These are phyloP conservation scores for Ridgeia piscesae DNA, from an alignment of 1,140 invertebrate species.

Conservation along the genomic window DNA sequence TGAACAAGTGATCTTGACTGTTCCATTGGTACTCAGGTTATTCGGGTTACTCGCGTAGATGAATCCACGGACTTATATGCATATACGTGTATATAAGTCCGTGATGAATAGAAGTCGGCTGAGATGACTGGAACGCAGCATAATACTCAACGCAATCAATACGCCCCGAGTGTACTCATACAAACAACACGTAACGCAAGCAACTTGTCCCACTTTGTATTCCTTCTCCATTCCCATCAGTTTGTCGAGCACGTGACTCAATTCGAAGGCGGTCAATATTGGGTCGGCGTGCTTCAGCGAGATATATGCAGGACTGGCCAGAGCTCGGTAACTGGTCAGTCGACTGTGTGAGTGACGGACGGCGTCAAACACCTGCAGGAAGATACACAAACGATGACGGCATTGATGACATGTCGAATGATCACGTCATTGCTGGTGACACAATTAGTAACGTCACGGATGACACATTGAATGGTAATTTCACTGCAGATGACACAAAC, in stretches of 20 bases:
- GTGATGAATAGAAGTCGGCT: no score
- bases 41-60: no score
- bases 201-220: slow-evolving; percentile 62
- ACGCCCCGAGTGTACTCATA: background rate
- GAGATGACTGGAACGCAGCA: no score
- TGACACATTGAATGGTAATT: no score
- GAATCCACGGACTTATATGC: no score
- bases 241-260: slow-evolving; percentile 91
- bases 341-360: slow-evolving; percentile 82
- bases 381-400: background rate
- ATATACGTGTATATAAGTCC: no score
- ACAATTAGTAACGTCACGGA: background rate
- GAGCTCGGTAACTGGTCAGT: slow-evolving; percentile 87
- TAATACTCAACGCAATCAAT: no score
- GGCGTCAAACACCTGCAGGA: slow-evolving; percentile 60
- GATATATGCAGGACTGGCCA: slow-evolving; percentile 82
- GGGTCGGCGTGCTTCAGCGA: slow-evolving; percentile 94
- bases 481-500: no score
- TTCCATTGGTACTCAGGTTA: no score
- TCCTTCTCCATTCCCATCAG: slow-evolving; percentile 95
- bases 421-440: background rate
- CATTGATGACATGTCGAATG: background rate
- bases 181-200: background rate
- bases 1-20: no score
- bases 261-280: slow-evolving; percentile 94